Evolutionary conservation across 1,140 invertebrate species (phyloP), one percentile per base, ranked within the genome.

Genomic region (Mesaphorura yosii): DNA sequence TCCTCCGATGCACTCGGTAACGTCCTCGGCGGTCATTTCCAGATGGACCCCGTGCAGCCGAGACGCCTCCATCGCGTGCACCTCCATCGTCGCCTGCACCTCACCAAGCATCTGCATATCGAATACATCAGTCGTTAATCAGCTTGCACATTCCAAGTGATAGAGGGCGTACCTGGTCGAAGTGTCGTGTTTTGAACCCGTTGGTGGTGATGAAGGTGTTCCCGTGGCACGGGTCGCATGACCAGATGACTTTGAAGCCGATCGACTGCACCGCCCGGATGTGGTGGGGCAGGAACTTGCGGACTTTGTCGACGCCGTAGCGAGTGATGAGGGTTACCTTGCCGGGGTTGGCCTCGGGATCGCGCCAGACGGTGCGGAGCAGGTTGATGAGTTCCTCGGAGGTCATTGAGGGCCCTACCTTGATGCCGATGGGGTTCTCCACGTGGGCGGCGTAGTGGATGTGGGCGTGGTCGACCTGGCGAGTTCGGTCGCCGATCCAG

Each of bases 281-380:
- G 20, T 48, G 46, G 17, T 17, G 25, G 10, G 46, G 46, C 7
- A 48, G 20, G 23, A 27, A 26, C 28, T 48, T 20, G 14, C 37
- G 28, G 19, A 48, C 46, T 22, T 48, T 48, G 46, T 20, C 22
- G 10, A 26, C 46, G 20, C 46, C 46, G 19, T 48, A 48, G 28
- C 46, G 46, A 37, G 46, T 48, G 46, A 48, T 48, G 20, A 48
- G 46, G 27, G 28, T 29, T 5, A 48, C 20, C 23, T 48, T 48
- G 31, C 46, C 46, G 5, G 46, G 46, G 19, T 15, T 48, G 7
- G 5, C 4, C 17, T 31, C 29, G 4, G 46, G 46, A 22, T 31
- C 5, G 19, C 28, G 46, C 46, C 46, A 48, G 19, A 48, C 27
- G 3, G 37, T 19, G 28, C 37, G 20, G 28, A 48, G 46, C 14